Conservation (phyloP, 2,113 vertebrate genomes). For the Piaya cayana region DNA sequence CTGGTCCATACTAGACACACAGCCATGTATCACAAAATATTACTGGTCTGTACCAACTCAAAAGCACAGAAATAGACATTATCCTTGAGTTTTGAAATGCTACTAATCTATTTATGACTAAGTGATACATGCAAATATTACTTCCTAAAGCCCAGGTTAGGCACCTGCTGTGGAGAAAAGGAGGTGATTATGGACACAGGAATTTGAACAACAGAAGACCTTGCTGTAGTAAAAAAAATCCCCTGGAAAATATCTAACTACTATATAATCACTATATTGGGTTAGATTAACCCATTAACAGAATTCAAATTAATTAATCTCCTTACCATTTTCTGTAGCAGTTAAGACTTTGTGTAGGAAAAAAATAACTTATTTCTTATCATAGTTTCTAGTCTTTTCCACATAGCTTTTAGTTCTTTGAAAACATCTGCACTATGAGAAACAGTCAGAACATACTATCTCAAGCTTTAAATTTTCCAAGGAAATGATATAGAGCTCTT, state of each 20-base stretch:
- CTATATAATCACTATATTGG: neutral
- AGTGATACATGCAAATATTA: neutral
- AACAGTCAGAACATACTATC: neutral
- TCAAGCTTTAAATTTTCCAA: neutral
- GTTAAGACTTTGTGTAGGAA: neutral
- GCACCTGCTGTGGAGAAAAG: neutral
- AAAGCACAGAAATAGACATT: neutral
- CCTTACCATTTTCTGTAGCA: neutral
- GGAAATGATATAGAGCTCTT: neutral
- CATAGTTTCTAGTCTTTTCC: neutral
- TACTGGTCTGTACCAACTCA: neutral
- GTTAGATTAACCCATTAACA: neutral
- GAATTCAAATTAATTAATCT: neutral
- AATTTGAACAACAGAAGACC: neutral
- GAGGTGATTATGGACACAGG: neutral
- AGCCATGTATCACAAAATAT: neutral
- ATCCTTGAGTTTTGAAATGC: neutral
- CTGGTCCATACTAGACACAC: neutral
- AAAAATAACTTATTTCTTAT: neutral
- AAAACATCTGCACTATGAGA: neutral
- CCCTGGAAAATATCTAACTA: neutral
- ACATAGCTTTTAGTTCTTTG: neutral
- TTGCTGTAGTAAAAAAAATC: neutral
- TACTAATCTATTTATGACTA: neutral
- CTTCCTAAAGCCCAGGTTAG: neutral